A percentile compares a stretch with the other conserved stretches of the same genome.
Evolutionary conservation across 64 coral and sea anemone genomes (phyloP).

Genomic region (Montipora foliosa): DNA sequence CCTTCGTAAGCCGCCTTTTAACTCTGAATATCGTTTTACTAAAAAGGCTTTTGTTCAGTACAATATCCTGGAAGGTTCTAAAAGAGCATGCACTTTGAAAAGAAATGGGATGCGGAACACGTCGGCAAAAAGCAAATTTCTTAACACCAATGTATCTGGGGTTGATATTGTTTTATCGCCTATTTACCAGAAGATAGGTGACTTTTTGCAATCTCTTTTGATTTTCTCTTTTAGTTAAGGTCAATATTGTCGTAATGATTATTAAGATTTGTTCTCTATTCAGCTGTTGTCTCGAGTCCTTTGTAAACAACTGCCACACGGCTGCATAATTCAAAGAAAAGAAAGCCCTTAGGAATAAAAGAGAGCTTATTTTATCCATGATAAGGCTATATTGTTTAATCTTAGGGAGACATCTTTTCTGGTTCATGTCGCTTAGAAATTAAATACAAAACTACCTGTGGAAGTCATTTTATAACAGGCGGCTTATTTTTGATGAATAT

Average conservation of each 20-base stretch:
- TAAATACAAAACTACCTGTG: conserved; percentile 24
- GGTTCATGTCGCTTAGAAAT: neutral
- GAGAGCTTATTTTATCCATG: neutral
- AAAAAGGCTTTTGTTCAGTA: conserved; percentile 27
- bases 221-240: neutral
- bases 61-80: neutral
- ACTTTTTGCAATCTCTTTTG: neutral
- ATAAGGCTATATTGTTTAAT: conserved; percentile 5
- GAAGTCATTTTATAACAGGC: conserved; percentile 17
- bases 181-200: no score
- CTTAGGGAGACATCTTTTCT: neutral
- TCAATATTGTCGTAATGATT: conserved; percentile 29
- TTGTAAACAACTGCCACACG: conserved; percentile 12
- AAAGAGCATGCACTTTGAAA: neutral
- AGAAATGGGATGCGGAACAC: neutral
- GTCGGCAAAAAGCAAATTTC: neutral
- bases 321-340: neutral
- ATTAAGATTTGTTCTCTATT: neutral
- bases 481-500: conserved; percentile 23
- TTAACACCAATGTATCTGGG: neutral
- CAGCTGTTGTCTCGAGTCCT: conserved; percentile 20
- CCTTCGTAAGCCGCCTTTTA: conserved; percentile 2
- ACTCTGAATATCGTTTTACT: conserved; percentile 31
- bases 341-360: neutral
- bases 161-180: no score